Evolutionary conservation across 2,888 invertebrate species (phyloP), one percentile per base, ranked within the genome.

Genomic region (Lasioglossum pauxillum): DNA sequence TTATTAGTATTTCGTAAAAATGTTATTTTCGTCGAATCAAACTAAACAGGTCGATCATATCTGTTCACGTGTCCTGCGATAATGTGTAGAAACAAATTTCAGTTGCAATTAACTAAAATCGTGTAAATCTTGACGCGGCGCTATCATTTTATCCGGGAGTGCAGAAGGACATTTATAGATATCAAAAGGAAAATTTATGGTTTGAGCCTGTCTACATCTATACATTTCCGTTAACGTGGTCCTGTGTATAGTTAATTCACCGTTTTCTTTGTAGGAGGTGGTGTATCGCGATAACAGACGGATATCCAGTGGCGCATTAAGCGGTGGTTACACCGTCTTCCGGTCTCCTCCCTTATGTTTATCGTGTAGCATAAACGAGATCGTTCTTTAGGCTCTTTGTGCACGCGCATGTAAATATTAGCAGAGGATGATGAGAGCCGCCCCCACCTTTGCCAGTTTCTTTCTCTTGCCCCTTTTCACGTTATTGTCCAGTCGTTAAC

Each of bases 341-440:
- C 88, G 64, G 89, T 89, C 90, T 90, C 90, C 92, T 84, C 88
- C 87, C 89, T 79, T 87, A 91, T 92, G 90, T 92, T 93, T 92
- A 91, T 93, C 92, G 88, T 86, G 78, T 80, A 57, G 69, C 67
- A 76, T 69, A 74, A 57, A 77, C 75, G 82, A 75, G 83, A 82
- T 80, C 77, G 85, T 88, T 88, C 91, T 92, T 92, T 89, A 80
- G 82, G 84, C 23, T 82, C 91, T 94, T 94, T 94, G 94, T 94
- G 91, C 89, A 88, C 85, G 83, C 90, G 82, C 85, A 87, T 87
- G 94, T 92, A 94, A 94, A 94, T 94, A 94, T 94, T 94, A 91
- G 94, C 93, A 90, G 93, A 94, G 94, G 92, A 94, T 94, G 94
- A 94, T 94, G 94, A 94, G 93, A 86, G 89, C 85, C 79, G 49